phyloP scores from a whole-genome alignment of 2,888 invertebrate species.

The Tetragonisca angustula region DNA sequence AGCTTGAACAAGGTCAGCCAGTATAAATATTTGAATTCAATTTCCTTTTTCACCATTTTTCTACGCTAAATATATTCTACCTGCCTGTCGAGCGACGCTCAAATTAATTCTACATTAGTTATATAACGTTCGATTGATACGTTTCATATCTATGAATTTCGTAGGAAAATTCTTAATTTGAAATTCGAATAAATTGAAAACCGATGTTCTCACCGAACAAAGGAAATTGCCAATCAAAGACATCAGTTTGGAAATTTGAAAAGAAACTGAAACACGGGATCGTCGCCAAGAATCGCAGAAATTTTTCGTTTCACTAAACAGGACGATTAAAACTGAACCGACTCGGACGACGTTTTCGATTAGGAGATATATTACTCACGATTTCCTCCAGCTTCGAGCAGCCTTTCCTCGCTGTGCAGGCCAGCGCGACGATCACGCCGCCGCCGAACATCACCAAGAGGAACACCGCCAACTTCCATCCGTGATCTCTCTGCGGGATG shows the following conservation, averaged over 20 bases:
- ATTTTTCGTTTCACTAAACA: neutral
- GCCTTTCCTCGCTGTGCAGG: conserved; percentile 80
- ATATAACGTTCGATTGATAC: neutral
- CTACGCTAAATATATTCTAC: too few species aligned
- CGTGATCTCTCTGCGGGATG: conserved; percentile 80
- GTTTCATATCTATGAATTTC: neutral
- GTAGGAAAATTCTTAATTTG: too few species aligned
- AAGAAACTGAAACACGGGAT: neutral
- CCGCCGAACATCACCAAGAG: conserved; percentile 81
- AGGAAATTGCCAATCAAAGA: neutral
- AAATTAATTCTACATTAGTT: neutral
- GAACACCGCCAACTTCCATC: conserved; percentile 81
- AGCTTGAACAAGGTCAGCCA: neutral
- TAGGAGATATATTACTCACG: conserved; percentile 74
- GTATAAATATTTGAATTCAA: conserved; percentile 6
- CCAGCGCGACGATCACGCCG: conserved; percentile 80
- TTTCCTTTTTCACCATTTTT: neutral
- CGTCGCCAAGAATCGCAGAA: neutral
- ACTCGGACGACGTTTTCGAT: neutral
- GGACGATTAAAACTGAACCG: neutral
- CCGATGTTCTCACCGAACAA: too few species aligned
- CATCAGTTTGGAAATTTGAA: neutral
- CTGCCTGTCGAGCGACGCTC: too few species aligned
- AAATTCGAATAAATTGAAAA: too few species aligned
- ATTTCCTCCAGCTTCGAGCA: conserved; percentile 82